These are phyloP conservation scores for Notolabrus celidotus DNA, from an alignment of 2,797 vertebrate genomes.

Conservation along the genomic window DNA sequence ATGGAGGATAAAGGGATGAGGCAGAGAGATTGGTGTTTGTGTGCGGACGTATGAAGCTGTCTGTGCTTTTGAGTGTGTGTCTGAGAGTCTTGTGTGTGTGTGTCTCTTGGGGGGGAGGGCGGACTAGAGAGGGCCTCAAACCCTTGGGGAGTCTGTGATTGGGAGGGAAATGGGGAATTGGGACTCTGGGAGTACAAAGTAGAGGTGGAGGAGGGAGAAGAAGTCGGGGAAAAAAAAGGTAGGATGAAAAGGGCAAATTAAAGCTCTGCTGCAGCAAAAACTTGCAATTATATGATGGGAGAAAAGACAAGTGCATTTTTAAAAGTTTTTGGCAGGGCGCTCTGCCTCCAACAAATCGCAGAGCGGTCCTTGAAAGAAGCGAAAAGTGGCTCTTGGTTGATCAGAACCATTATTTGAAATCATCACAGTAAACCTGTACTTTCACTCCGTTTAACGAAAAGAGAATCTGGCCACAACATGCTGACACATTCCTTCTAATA, in stretches of 20 bases:
- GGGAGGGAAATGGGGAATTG: constrained; percentile 67
- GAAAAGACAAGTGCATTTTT: constrained; percentile 48
- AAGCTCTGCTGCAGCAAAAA: constrained; percentile 36
- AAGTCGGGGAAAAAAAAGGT: constrained; percentile 33
- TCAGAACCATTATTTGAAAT: constrained; percentile 50
- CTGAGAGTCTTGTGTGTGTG: constrained; percentile 20
- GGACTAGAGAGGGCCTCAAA: constrained; percentile 48
- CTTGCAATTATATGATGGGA: constrained; percentile 18
- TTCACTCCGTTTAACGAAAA: constrained; percentile 33
- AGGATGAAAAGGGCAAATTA: constrained; percentile 46
- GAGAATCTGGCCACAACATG: constrained; percentile 18
- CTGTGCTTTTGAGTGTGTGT: constrained; percentile 1
- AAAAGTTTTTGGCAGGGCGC: constrained; percentile 28
- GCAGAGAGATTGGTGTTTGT: constrained; percentile 55
- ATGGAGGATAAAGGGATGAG: constrained; percentile 73
- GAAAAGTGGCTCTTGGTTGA: constrained; percentile 26
- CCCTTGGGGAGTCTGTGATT: constrained; percentile 67
- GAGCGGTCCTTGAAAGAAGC: constrained; percentile 32
- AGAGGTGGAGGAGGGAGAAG: constrained; percentile 23
- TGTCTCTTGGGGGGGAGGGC: constrained; percentile 31
- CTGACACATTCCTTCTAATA: constrained; percentile 42
- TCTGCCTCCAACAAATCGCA: constrained; percentile 27
- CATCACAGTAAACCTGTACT: constrained; percentile 39
- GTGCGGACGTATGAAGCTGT: constrained; percentile 34
- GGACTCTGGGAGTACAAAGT: constrained; percentile 47